Evolutionary conservation across 2,797 vertebrate genomes (phyloP).

Genomic region (Carapus acus): DNA sequence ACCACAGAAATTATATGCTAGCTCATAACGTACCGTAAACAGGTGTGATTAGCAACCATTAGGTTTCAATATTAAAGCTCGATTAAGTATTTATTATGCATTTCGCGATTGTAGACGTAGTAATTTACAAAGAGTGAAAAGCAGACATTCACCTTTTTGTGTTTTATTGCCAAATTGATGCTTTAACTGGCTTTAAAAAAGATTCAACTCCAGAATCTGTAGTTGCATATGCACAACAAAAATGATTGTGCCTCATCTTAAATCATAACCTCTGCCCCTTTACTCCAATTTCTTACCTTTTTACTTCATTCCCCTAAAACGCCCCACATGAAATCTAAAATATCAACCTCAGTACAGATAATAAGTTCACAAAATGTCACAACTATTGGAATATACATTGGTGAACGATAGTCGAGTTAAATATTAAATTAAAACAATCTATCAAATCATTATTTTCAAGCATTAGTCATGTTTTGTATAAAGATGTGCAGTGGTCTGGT

Average conservation of each 20-base stretch:
- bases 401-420: conserved; percentile 49
- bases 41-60: neutral
- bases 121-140: conserved; percentile 1
- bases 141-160: neutral
- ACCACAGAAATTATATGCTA: neutral
- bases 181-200: conserved; percentile 8
- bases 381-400: conserved; percentile 48
- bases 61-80: too few species aligned
- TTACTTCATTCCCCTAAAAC: conserved; percentile 17
- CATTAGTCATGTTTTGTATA: conserved; percentile 56
- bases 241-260: conserved; percentile 26
- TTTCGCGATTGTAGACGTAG: too few species aligned
- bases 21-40: neutral
- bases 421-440: conserved; percentile 50
- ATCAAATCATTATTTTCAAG: conserved; percentile 49
- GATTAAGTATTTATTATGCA: too few species aligned
- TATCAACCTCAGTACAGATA: conserved; percentile 18
- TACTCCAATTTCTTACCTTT: conserved; percentile 7
- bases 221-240: conserved; percentile 23
- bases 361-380: conserved; percentile 48
- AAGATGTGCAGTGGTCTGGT: conserved; percentile 42
- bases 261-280: conserved; percentile 34
- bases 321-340: conserved; percentile 17
- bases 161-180: conserved; percentile 6
- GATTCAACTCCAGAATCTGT: conserved; percentile 5